Evolutionary conservation across 2,797 vertebrate species (phyloP), one percentile per base, ranked within the genome.

Genomic region (Lutjanus campechanus): DNA sequence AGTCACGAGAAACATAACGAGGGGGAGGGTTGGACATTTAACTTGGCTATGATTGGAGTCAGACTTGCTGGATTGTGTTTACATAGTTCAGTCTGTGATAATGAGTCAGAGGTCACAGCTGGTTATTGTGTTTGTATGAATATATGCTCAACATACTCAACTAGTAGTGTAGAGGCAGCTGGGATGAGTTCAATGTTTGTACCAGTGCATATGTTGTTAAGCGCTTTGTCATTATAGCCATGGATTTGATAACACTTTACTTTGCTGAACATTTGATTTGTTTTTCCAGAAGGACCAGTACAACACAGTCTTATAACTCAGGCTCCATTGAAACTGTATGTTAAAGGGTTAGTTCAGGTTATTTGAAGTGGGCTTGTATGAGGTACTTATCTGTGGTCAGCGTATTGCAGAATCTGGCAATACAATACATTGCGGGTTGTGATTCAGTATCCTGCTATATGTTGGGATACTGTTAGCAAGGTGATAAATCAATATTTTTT

Each of bases 91-190:
- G 40, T 62, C 25, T 4, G 17, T 55, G 43, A 61, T 54, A 15
- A 54, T 76, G 44, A 68, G 25, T 62, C 17, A 7, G 16, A 43
- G 46, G 68, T 67, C 19, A 29, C 69, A 61, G 46, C 12, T 29
- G 1, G 17, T 40, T 41, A 29, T 22, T 20, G 44, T 56, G 15
- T 44, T 17, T 51, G 20, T 58, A 1, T 29, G 29, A 16, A 12
- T 15, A 17, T 7, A 41, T 76, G 9, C 60, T 51, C 25, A 36
- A 8, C 44, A 12, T 54, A 19, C 10, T 40, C 56, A 19, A 6
- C 7, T 10, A 8, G 49, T 25, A 59, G 16, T 41, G 41, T 41
- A 17, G 19, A 63, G 7, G 20, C 61, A 25, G 49, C 61, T 17
- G 11, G 20, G 19, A 69, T 29, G 3, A 47, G 36, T 22, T 77